phyloP scores from a whole-genome alignment of 2,797 vertebrate species.

The Sphenodon punctatus region DNA sequence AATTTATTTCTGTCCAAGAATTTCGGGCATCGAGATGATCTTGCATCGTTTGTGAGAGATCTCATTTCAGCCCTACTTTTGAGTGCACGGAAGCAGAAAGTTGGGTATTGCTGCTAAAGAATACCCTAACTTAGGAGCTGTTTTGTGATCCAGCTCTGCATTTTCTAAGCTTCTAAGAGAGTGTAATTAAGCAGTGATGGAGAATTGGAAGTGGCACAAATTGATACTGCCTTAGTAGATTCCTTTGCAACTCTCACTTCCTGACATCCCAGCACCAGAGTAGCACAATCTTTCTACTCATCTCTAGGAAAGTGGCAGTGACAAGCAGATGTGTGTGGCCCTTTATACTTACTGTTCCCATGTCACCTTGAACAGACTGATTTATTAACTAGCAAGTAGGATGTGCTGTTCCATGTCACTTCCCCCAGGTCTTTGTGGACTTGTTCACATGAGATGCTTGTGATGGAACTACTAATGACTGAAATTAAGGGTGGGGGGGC shows the following conservation, averaged over 20 bases:
- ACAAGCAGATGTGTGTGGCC: too few relatives aligned
- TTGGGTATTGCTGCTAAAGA: background rate
- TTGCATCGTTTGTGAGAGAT: too few relatives aligned
- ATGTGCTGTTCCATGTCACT: background rate
- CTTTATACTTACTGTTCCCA: background rate
- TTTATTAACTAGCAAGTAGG: background rate
- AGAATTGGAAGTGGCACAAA: background rate
- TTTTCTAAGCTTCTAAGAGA: background rate
- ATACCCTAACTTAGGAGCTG: background rate
- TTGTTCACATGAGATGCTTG: too few relatives aligned
- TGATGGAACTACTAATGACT: too few relatives aligned
- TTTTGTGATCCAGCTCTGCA: background rate
- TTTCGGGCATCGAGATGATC: too few relatives aligned
- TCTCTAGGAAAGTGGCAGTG: too few relatives aligned
- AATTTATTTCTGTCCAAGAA: too few relatives aligned
- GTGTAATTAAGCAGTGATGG: background rate
- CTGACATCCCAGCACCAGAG: background rate
- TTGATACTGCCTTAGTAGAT: background rate
- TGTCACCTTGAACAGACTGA: background rate
- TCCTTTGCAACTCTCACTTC: background rate
- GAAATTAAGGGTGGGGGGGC: too few relatives aligned
- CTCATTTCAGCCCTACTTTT: too few relatives aligned
- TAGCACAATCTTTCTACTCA: too few relatives aligned
- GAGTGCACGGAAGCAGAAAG: background rate
- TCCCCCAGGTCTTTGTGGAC: fast-evolving